Evolutionary conservation across 2,888 invertebrate genomes (phyloP).

Genomic region (Sesia bembeciformis): DNA sequence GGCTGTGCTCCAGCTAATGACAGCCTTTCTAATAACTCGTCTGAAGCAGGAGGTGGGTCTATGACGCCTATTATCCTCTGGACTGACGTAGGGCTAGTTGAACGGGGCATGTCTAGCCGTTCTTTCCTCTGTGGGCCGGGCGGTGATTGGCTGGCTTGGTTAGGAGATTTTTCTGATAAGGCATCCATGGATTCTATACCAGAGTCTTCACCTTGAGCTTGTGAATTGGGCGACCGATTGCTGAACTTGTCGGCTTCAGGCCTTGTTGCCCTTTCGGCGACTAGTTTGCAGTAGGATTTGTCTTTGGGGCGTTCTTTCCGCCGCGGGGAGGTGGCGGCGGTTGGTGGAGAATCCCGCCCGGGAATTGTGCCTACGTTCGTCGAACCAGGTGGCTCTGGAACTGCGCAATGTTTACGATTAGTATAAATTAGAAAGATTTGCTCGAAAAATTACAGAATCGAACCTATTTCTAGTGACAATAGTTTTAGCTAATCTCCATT

Average conservation of each 20-base stretch:
- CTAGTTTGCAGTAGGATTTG: conserved; percentile 73
- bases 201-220: conserved; percentile 87
- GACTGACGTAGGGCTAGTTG: conserved; percentile 56
- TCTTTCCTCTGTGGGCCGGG: conserved; percentile 63
- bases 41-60: conserved; percentile 39
- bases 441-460: no score
- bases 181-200: conserved; percentile 96
- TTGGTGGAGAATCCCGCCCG: conserved; percentile 17
- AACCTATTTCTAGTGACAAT: no score
- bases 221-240: conserved; percentile 62
- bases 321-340: conserved; percentile 38
- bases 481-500: no score
- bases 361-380: conserved; percentile 79
- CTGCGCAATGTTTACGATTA: background rate
- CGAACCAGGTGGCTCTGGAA: conserved; percentile 76
- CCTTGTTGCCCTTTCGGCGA: conserved; percentile 56
- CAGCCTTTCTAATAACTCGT: conserved; percentile 40
- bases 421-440: no score
- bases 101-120: conserved; percentile 55
- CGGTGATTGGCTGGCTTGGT: conserved; percentile 86
- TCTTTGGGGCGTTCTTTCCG: conserved; percentile 60
- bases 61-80: conserved; percentile 63
- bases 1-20: conserved; percentile 36
- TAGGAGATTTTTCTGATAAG: conserved; percentile 92
- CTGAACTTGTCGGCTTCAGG: conserved; percentile 46